A percentile compares a stretch with the other conserved stretches of the same genome.
Conservation (phyloP, 2,888 invertebrate genomes). For the Philereme vetulata region DNA sequence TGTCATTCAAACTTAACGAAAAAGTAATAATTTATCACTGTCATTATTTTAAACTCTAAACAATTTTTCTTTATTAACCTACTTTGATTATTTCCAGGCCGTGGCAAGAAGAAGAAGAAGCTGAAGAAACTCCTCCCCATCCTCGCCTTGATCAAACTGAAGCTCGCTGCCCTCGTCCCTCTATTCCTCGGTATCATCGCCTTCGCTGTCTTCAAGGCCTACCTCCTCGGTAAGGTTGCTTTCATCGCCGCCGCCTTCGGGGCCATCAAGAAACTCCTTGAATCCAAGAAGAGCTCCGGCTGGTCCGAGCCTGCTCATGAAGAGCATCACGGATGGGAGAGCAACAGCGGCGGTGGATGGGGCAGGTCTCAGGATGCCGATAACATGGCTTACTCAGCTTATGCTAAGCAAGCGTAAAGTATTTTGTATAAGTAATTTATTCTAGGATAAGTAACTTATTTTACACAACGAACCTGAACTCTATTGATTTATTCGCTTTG, state of each 20-base stretch:
- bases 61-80: not conserved
- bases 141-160: constrained; percentile 90
- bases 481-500: constrained; percentile 32
- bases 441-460: constrained; percentile 49
- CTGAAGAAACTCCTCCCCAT: constrained; percentile 90
- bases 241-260: constrained; percentile 90
- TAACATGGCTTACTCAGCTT: constrained; percentile 88
- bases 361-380: constrained; percentile 87
- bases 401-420: constrained; percentile 71
- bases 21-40: not conserved
- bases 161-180: constrained; percentile 89
- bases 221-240: constrained; percentile 92
- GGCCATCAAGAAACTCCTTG: constrained; percentile 87
- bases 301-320: constrained; percentile 87
- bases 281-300: constrained; percentile 88
- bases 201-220: constrained; percentile 92
- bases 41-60: not conserved
- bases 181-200: constrained; percentile 89
- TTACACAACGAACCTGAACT: constrained; percentile 41
- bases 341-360: constrained; percentile 79
- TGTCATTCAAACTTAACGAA: not conserved
- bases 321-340: constrained; percentile 79
- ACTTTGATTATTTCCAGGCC: constrained; percentile 74
- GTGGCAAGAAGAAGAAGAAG: constrained; percentile 92
- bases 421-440: constrained; percentile 53